A percentile compares a stretch with the other conserved stretches of the same genome.
Conservation (phyloP, 2,797 vertebrate species). For the Phalloptychus januarius region DNA sequence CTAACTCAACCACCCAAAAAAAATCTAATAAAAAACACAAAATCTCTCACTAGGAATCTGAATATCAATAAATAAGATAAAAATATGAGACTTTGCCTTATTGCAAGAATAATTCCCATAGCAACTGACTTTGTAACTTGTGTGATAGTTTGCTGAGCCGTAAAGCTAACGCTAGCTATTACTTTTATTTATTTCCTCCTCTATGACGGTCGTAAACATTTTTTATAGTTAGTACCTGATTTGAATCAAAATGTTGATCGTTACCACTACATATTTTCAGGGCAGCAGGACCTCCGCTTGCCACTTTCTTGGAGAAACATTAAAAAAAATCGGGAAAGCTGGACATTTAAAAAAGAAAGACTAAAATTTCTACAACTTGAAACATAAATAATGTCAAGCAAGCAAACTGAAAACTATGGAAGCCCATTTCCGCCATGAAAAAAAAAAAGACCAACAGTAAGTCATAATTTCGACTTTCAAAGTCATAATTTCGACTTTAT, state of each 20-base stretch:
- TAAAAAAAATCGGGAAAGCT: background rate
- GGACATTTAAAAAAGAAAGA: background rate
- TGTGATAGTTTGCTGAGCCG: background rate
- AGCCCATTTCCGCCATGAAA: too few species aligned
- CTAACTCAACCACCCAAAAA: too few species aligned
- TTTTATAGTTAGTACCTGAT: background rate
- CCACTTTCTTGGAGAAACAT: background rate
- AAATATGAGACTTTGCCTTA: background rate
- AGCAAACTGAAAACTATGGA: too few species aligned
- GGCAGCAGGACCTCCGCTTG: background rate
- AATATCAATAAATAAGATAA: too few species aligned
- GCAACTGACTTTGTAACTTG: background rate
- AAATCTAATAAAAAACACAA: too few species aligned
- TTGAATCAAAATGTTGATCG: background rate
- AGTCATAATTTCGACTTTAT: too few species aligned
- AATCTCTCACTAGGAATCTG: too few species aligned
- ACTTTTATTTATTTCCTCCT: background rate
- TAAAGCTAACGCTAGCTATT: background rate
- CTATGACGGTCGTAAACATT: background rate
- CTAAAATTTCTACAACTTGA: background rate
- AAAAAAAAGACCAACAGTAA: too few species aligned
- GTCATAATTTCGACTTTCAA: too few species aligned
- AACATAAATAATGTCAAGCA: background rate
- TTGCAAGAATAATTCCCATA: background rate
- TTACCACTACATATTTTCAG: background rate